These are phyloP conservation scores for Lepus townsendii DNA, from an alignment of 2,797 vertebrate species.

Conservation along the genomic window DNA sequence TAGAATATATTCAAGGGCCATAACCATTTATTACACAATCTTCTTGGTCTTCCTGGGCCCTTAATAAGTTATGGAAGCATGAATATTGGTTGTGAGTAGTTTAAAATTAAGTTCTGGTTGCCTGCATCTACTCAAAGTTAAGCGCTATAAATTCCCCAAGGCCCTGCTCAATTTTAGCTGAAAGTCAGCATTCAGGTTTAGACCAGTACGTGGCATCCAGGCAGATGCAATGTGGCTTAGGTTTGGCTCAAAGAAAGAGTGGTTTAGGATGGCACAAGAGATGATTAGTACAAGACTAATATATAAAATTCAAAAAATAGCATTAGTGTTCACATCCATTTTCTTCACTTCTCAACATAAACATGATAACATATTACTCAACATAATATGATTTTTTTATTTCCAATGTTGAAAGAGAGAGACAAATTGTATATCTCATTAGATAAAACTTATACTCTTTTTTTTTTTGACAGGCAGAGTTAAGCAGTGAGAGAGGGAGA, in stretches of 20 bases:
- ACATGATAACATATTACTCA: neutral
- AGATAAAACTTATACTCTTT: neutral
- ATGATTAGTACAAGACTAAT: neutral
- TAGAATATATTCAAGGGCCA: neutral
- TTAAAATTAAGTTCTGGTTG: constrained; percentile 36
- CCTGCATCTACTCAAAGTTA: neutral
- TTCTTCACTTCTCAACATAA: neutral
- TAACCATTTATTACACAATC: neutral
- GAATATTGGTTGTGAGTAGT: neutral
- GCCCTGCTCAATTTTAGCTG: neutral
- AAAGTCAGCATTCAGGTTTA: neutral
- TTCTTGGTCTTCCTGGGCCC: neutral
- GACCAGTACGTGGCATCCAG: neutral
- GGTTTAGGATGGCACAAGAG: neutral
- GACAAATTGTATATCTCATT: neutral
- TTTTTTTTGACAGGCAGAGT: no score
- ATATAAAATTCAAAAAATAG: neutral
- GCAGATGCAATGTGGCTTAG: neutral
- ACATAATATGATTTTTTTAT: neutral
- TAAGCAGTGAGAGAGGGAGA: no score
- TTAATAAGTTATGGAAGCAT: neutral
- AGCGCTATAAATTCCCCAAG: neutral
- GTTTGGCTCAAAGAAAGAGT: neutral
- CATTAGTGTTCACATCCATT: neutral
- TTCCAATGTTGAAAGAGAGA: neutral